These are phyloP conservation scores for Lepilemur ruficaudatus DNA, from an alignment of 2,797 vertebrate genomes.

Conservation along the genomic window DNA sequence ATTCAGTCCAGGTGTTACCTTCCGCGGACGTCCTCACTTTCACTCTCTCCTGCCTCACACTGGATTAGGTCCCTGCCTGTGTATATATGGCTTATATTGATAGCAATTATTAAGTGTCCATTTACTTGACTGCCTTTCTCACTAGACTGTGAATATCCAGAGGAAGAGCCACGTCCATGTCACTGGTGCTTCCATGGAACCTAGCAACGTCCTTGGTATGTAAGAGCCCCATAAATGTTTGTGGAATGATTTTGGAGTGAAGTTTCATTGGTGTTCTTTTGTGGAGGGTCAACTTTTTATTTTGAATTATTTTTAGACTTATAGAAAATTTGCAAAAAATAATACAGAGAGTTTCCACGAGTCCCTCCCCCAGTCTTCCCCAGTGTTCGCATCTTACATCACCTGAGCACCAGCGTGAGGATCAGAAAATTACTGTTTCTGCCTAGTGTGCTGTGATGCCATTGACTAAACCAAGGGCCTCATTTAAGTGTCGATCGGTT, in stretches of 20 bases:
- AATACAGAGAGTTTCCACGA: not conserved
- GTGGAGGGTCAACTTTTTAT: not conserved
- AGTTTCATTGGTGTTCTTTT: not conserved
- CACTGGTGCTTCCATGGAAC: not conserved
- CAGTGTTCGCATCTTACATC: not conserved
- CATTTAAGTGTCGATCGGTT: not conserved
- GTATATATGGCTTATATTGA: not conserved
- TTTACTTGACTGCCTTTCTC: not conserved
- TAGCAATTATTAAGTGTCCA: not conserved
- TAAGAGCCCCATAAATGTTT: not conserved
- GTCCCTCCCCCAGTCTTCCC: not conserved
- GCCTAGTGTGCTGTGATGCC: not conserved
- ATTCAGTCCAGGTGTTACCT: not conserved
- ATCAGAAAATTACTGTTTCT: not conserved
- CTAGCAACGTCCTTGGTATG: not conserved
- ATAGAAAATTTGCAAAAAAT: not conserved
- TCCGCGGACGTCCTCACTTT: not conserved
- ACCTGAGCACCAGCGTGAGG: not conserved
- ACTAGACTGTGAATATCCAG: not conserved
- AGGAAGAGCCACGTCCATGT: not conserved
- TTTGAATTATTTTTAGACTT: not conserved
- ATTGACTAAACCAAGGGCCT: not conserved
- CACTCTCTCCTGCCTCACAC: not conserved
- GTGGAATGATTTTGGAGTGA: not conserved
- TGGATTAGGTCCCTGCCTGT: not conserved